A percentile compares a stretch with the other conserved stretches of the same genome.
phyloP scores from a whole-genome alignment of 2,888 invertebrate species.

The Emesis russula region DNA sequence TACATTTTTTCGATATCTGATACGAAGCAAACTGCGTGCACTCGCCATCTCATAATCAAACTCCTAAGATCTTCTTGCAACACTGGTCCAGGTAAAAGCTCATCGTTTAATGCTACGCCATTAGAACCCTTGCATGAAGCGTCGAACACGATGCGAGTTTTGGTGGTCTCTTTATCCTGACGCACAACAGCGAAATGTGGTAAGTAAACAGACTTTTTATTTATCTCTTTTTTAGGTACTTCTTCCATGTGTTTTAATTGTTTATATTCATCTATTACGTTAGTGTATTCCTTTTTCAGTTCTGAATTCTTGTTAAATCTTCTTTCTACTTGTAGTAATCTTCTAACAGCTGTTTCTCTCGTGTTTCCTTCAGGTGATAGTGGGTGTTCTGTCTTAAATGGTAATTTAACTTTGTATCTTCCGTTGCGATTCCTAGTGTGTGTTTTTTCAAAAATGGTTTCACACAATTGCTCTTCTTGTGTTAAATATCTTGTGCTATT shows the following conservation, averaged over 20 bases:
- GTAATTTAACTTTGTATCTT: constrained; percentile 73
- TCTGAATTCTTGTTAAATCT: constrained; percentile 49
- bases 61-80: constrained; percentile 83
- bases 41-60: constrained; percentile 83
- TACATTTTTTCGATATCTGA: constrained; percentile 88
- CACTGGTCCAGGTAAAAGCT: constrained; percentile 73
- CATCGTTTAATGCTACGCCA: constrained; percentile 77
- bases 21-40: constrained; percentile 75
- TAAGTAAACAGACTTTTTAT: constrained; percentile 62
- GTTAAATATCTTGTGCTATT: neutral
- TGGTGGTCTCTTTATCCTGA: constrained; percentile 79
- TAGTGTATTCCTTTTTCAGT: constrained; percentile 66
- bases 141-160: constrained; percentile 82
- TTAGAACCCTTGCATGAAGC: constrained; percentile 70
- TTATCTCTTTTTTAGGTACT: constrained; percentile 21
- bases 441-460: neutral
- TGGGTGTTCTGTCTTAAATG: constrained; percentile 51
- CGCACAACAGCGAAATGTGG: constrained; percentile 84
- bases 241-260: constrained; percentile 73
- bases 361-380: constrained; percentile 57
- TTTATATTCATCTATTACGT: constrained; percentile 70
- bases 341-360: constrained; percentile 68
- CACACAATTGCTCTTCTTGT: neutral
- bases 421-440: constrained; percentile 55
- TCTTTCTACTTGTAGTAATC: constrained; percentile 69